Conservation (phyloP, 2,888 invertebrate genomes). For the Blera fallax region DNA sequence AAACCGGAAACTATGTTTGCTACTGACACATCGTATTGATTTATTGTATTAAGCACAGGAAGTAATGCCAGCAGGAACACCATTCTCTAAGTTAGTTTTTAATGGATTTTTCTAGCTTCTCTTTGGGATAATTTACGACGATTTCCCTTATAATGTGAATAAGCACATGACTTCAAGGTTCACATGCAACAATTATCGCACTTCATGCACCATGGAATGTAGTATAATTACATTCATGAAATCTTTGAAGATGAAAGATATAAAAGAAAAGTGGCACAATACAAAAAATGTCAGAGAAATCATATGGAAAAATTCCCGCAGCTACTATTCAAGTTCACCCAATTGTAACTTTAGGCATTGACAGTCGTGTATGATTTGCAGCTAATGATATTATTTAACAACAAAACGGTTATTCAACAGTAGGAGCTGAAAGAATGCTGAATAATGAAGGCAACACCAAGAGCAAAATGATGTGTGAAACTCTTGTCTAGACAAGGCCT, state of each 20-base stretch:
- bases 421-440: not conserved
- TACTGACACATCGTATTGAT: slow-evolving; percentile 58
- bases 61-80: slow-evolving; percentile 6
- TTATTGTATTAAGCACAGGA: slow-evolving; percentile 44
- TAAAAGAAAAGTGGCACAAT: not conserved
- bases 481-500: slow-evolving; percentile 62
- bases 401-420: not conserved
- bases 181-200: slow-evolving; percentile 47
- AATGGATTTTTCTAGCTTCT: slow-evolving; percentile 33
- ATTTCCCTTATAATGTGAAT: not conserved
- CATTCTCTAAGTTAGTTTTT: slow-evolving; percentile 15
- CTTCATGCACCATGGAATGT: slow-evolving; percentile 6
- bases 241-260: slow-evolving; percentile 13
- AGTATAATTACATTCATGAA: not conserved
- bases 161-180: slow-evolving; percentile 31
- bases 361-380: not conserved
- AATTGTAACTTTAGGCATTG: not conserved
- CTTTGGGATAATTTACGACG: slow-evolving; percentile 37
- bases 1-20: slow-evolving; percentile 35
- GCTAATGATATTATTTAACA: slow-evolving; percentile 6
- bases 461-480: not conserved
- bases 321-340: slow-evolving; percentile 17
- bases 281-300: not conserved
- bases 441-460: slow-evolving; percentile 5
- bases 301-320: slow-evolving; percentile 10